phyloP scores from a whole-genome alignment of 2,797 vertebrate species.

The Atherinosoma microstoma region DNA sequence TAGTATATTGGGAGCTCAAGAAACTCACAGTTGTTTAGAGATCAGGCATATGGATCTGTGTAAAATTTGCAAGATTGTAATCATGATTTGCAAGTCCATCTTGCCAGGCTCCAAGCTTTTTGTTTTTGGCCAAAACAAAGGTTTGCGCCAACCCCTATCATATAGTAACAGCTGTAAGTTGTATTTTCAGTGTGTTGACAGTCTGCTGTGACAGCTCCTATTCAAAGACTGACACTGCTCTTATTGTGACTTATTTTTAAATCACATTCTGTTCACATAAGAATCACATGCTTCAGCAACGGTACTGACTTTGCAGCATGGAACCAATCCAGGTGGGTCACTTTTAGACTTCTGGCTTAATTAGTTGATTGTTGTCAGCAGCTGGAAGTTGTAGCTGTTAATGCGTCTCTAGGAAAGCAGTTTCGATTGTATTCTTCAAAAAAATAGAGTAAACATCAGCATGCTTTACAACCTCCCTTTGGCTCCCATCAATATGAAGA shows the following conservation, averaged over 20 bases:
- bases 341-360: no score
- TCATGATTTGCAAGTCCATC: neutral
- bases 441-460: no score
- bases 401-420: no score
- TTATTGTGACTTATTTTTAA: neutral
- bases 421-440: no score
- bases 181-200: neutral
- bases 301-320: no score
- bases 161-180: neutral
- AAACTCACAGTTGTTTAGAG: neutral
- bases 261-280: neutral
- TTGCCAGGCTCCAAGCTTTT: neutral
- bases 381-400: no score
- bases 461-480: no score
- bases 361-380: no score
- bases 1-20: neutral
- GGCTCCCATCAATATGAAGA: conserved; percentile 25
- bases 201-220: neutral
- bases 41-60: neutral
- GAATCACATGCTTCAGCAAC: neutral
- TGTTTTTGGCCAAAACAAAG: neutral
- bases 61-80: neutral
- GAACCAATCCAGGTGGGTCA: no score
- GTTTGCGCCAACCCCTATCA: neutral
- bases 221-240: neutral